Evolutionary conservation across 2,797 vertebrate species (phyloP).

Genomic region (Syngnathus acus): DNA sequence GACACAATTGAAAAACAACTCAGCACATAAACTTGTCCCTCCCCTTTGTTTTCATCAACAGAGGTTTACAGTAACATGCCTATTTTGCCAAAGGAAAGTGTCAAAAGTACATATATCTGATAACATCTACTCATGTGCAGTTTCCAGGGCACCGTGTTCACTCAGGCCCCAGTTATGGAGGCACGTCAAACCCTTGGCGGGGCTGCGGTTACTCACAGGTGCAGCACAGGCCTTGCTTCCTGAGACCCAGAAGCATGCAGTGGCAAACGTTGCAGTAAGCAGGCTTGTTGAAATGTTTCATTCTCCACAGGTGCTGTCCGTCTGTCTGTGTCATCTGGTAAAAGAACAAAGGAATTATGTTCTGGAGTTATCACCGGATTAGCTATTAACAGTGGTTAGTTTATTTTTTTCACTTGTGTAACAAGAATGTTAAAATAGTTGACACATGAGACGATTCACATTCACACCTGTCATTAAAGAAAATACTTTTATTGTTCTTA

Average conservation of each 20-base stretch:
- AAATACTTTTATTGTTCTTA: too few relatives aligned
- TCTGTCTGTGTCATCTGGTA: slow-evolving; percentile 81
- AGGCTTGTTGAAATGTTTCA: slow-evolving; percentile 85
- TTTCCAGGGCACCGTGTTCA: background rate
- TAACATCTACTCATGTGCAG: background rate
- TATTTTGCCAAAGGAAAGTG: too few relatives aligned
- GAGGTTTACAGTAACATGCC: too few relatives aligned
- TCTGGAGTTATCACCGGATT: background rate
- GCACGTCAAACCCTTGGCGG: slow-evolving; percentile 39
- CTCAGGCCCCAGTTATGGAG: background rate
- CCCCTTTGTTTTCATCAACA: too few relatives aligned
- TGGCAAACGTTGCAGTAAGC: slow-evolving; percentile 88
- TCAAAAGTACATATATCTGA: background rate
- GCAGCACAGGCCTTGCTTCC: slow-evolving; percentile 87
- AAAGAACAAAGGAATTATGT: background rate
- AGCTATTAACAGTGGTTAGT: too few relatives aligned
- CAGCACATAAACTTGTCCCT: too few relatives aligned
- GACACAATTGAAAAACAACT: too few relatives aligned
- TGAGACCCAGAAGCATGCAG: slow-evolving; percentile 77
- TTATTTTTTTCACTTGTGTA: too few relatives aligned
- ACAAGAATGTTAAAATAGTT: too few relatives aligned
- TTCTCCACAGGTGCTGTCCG: slow-evolving; percentile 87
- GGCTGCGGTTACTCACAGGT: slow-evolving; percentile 73
- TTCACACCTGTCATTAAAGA: too few relatives aligned
- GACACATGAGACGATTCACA: too few relatives aligned